These are phyloP conservation scores for Leucozona laternaria DNA, from an alignment of 2,888 invertebrate species.

Conservation along the genomic window DNA sequence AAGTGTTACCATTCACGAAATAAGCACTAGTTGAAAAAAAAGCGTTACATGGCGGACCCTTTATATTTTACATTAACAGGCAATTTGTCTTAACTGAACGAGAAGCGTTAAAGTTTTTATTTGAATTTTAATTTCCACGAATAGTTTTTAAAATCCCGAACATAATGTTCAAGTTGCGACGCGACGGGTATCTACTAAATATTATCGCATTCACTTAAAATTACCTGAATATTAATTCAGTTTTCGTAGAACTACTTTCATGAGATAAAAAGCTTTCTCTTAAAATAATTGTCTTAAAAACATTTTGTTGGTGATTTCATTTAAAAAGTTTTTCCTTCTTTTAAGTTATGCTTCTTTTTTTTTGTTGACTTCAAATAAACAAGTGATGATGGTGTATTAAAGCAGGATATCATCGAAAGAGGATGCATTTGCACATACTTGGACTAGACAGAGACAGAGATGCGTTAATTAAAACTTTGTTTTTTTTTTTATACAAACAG, in stretches of 20 bases:
- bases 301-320: neutral
- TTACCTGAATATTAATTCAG: conserved; percentile 49
- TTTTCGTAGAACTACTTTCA: conserved; percentile 16
- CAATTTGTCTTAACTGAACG: conserved; percentile 21
- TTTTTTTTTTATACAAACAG: conserved; percentile 19
- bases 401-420: conserved; percentile 1
- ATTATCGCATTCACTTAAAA: conserved; percentile 50
- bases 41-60: too few relatives aligned
- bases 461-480: conserved; percentile 66
- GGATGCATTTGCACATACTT: conserved; percentile 19
- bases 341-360: neutral
- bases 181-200: too few relatives aligned
- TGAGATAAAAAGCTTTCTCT: neutral
- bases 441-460: conserved; percentile 45
- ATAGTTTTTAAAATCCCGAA: neutral
- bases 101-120: conserved; percentile 20
- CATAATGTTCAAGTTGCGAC: neutral
- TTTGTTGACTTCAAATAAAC: neutral
- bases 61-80: too few relatives aligned
- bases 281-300: conserved; percentile 6
- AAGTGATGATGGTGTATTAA: neutral
- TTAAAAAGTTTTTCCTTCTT: conserved; percentile 42
- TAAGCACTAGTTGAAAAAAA: too few relatives aligned
- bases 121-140: neutral
- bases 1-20: too few relatives aligned